These are phyloP conservation scores for Thyatira batis DNA, from an alignment of 2,888 invertebrate genomes.

Conservation along the genomic window DNA sequence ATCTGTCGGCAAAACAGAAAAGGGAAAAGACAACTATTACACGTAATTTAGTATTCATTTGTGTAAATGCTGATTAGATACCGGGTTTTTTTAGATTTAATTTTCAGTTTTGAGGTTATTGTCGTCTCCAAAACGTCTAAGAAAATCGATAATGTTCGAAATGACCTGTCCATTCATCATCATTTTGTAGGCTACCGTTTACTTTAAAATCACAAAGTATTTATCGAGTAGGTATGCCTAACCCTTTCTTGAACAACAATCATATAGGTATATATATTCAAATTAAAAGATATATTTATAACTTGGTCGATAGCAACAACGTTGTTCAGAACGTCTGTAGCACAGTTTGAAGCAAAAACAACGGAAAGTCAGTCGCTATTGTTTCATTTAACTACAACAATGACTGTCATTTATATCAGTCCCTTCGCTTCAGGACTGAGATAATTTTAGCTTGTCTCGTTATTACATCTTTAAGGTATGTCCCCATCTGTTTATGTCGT, in stretches of 20 bases:
- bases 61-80: slow-evolving; percentile 17
- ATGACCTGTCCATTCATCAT: no score
- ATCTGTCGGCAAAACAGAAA: slow-evolving; percentile 54
- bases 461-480: not conserved
- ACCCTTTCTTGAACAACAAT: no score
- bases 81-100: slow-evolving; percentile 12
- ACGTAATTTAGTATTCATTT: slow-evolving; percentile 35
- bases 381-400: not conserved
- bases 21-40: slow-evolving; percentile 35
- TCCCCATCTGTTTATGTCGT: slow-evolving; percentile 3
- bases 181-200: no score
- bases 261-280: no score
- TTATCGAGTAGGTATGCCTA: no score
- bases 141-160: no score
- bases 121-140: no score
- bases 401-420: not conserved
- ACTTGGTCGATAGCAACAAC: no score
- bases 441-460: not conserved
- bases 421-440: not conserved
- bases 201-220: no score
- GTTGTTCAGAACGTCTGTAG: no score
- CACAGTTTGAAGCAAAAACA: not conserved
- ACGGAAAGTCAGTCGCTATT: not conserved
- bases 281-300: no score
- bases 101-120: not conserved